These are phyloP conservation scores for Thecocarcelia acutangulata DNA, from an alignment of 2,888 invertebrate genomes.

Conservation along the genomic window DNA sequence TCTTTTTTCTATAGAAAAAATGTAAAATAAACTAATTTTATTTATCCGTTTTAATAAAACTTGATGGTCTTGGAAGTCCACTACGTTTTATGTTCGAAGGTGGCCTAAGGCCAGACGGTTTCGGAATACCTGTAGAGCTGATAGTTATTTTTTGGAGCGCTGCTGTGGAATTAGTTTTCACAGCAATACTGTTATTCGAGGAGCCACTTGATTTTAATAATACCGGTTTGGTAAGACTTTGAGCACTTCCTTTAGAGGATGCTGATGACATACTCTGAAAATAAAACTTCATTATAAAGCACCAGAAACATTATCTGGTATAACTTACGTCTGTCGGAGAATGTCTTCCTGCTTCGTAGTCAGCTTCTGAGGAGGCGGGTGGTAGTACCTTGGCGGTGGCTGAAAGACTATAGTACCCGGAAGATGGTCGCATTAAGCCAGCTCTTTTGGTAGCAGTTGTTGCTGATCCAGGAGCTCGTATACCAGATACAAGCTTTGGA, in stretches of 20 bases:
- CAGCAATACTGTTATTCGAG: slow-evolving; percentile 16
- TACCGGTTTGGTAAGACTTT: slow-evolving; percentile 71
- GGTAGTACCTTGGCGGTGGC: slow-evolving; percentile 70
- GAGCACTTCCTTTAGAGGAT: slow-evolving; percentile 78
- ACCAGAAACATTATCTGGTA: too few relatives aligned
- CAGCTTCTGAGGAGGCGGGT: slow-evolving; percentile 72
- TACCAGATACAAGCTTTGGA: slow-evolving; percentile 77
- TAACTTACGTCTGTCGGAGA: slow-evolving; percentile 74
- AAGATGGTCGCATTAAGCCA: slow-evolving; percentile 79
- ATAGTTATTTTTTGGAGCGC: slow-evolving; percentile 76
- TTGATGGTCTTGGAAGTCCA: slow-evolving; percentile 76
- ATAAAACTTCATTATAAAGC: slow-evolving; percentile 1
- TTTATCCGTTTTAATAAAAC: slow-evolving; percentile 64
- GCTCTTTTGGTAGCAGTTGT: slow-evolving; percentile 73
- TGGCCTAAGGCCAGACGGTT: slow-evolving; percentile 79
- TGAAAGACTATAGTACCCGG: slow-evolving; percentile 79
- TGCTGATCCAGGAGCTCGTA: slow-evolving; percentile 75
- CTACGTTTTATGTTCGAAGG: slow-evolving; percentile 78
- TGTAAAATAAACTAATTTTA: slow-evolving; percentile 45
- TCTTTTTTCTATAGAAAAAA: slow-evolving; percentile 24
- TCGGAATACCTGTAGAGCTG: slow-evolving; percentile 78
- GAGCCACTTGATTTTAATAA: slow-evolving; percentile 46
- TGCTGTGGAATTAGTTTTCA: slow-evolving; percentile 54
- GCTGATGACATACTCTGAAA: slow-evolving; percentile 80
- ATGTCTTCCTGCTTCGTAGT: slow-evolving; percentile 76